Conservation (phyloP, 1,140 invertebrate species). For the Meloidogyne hapla region DNA sequence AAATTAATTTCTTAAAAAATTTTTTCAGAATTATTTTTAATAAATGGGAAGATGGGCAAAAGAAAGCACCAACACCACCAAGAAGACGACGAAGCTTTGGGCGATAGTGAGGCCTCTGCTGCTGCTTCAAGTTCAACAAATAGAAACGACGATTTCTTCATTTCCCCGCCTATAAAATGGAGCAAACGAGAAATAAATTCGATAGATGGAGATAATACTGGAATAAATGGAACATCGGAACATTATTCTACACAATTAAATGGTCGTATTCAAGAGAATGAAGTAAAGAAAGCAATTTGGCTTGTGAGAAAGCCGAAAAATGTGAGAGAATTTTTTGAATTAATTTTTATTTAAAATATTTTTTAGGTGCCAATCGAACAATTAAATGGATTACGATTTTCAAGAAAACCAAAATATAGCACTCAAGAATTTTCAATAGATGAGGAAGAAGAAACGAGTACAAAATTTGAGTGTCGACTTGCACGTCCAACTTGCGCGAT, state of each 20-base stretch:
- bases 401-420: conserved; percentile 28
- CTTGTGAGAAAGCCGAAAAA: conserved; percentile 31
- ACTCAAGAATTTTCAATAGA: conserved; percentile 10
- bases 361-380: conserved; percentile 40
- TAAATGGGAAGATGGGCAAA: background rate
- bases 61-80: background rate
- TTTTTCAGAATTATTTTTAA: background rate
- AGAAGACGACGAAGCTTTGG: background rate
- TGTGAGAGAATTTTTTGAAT: background rate
- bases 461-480: conserved; percentile 29
- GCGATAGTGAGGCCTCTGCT: background rate
- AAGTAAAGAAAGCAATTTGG: conserved; percentile 18
- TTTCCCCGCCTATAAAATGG: background rate
- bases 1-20: too few relatives aligned
- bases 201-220: background rate
- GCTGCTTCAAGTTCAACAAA: background rate
- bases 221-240: conserved; percentile 12
- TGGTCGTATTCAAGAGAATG: background rate
- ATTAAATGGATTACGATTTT: conserved; percentile 28
- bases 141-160: background rate
- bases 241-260: background rate
- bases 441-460: background rate
- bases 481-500: conserved; percentile 22
- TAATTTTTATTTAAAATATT: conserved; percentile 14
- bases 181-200: background rate